These are phyloP conservation scores for Beris morrisii DNA, from an alignment of 2,888 invertebrate species.

Conservation along the genomic window DNA sequence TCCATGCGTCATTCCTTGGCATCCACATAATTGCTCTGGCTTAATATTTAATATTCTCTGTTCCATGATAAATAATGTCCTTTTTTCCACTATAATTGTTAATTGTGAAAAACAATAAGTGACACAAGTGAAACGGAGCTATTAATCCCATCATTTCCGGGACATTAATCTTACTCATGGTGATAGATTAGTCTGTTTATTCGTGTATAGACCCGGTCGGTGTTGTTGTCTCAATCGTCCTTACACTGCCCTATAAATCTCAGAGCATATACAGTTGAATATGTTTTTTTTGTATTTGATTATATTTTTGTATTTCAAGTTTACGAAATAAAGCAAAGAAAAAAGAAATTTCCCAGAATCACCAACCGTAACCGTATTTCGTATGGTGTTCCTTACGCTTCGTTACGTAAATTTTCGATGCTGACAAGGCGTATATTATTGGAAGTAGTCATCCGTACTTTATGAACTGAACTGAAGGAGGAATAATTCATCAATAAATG, in stretches of 20 bases:
- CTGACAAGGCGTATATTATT: constrained; percentile 21
- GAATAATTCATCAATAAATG: constrained; percentile 13
- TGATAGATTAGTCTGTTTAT: constrained; percentile 1
- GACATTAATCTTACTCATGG: constrained; percentile 8
- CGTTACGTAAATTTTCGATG: constrained; percentile 1
- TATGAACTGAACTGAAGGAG: constrained; percentile 19
- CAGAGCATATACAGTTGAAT: too few species aligned
- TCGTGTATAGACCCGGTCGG: background rate
- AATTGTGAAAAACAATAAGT: too few species aligned
- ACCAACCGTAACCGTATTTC: background rate
- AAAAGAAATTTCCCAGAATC: background rate
- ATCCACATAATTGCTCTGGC: too few species aligned
- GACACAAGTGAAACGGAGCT: constrained; percentile 3
- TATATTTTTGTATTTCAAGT: too few species aligned
- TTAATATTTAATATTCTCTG: too few species aligned
- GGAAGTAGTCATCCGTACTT: constrained; percentile 19
- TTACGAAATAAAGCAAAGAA: background rate
- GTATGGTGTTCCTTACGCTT: background rate
- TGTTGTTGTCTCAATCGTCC: too few species aligned
- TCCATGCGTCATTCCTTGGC: too few species aligned
- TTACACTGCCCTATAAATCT: too few species aligned
- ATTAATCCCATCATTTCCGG: constrained; percentile 19
- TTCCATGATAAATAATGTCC: too few species aligned
- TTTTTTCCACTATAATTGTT: too few species aligned
- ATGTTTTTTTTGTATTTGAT: too few species aligned